Evolutionary conservation across 2,888 invertebrate species (phyloP).

Genomic region (Patella depressa): DNA sequence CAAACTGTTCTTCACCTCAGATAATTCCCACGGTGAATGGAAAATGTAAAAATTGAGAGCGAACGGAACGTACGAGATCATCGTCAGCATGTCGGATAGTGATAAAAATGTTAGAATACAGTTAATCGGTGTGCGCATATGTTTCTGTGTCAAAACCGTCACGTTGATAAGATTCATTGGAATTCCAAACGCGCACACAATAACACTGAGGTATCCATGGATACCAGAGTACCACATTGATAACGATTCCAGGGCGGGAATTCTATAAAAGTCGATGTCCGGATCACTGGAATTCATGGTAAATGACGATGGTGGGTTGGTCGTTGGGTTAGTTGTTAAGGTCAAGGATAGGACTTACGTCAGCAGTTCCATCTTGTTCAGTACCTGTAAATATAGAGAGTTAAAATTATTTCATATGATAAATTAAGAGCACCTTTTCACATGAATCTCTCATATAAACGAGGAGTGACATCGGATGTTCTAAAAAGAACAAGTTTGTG

Average conservation of each 20-base stretch:
- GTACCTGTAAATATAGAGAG: no score
- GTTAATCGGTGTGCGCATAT: slow-evolving; percentile 92
- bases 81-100: slow-evolving; percentile 94
- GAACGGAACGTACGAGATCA: slow-evolving; percentile 90
- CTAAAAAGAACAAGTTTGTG: no score
- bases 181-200: slow-evolving; percentile 91
- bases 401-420: no score
- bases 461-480: no score
- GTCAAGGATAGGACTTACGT: no score
- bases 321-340: no score
- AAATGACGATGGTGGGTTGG: no score
- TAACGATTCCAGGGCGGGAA: not conserved
- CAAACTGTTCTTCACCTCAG: slow-evolving; percentile 59
- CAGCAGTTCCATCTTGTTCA: no score
- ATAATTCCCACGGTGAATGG: slow-evolving; percentile 39
- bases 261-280: not conserved
- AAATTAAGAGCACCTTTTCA: no score
- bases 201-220: slow-evolving; percentile 88
- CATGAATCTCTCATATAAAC: no score
- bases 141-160: slow-evolving; percentile 84
- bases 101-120: slow-evolving; percentile 87
- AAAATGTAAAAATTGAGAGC: slow-evolving; percentile 77
- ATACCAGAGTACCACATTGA: slow-evolving; percentile 66
- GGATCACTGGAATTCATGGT: not conserved
- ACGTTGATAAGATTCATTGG: slow-evolving; percentile 92